phyloP scores from a whole-genome alignment of 2,797 vertebrate species.

The Onychomys torridus region DNA sequence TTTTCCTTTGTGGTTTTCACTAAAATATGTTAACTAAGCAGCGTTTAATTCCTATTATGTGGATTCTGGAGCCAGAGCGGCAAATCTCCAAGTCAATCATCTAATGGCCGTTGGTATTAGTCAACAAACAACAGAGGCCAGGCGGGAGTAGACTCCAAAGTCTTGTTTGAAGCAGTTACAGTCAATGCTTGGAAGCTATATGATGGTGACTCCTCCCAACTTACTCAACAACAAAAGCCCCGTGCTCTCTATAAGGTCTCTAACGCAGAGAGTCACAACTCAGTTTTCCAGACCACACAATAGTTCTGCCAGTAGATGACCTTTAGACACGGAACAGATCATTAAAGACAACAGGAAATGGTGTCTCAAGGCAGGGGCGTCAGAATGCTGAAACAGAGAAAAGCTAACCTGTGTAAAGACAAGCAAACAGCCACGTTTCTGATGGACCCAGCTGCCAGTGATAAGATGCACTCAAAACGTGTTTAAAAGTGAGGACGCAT shows the following conservation, averaged over 20 bases:
- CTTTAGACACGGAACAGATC: slow-evolving; percentile 27
- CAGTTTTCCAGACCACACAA: background rate
- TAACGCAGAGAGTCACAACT: background rate
- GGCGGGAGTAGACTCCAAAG: background rate
- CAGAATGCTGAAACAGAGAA: background rate
- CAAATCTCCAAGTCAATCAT: background rate
- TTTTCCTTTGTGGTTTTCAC: background rate
- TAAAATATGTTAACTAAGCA: background rate
- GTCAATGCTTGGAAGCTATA: background rate
- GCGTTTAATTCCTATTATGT: background rate
- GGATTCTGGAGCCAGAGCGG: background rate
- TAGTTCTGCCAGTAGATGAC: background rate
- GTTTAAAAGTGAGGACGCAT: background rate
- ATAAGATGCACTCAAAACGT: background rate
- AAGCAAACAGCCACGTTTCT: background rate
- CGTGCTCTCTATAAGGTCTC: background rate
- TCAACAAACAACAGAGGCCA: background rate
- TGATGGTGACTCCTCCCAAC: background rate
- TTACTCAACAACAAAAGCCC: background rate
- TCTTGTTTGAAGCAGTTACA: background rate
- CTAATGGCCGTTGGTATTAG: background rate
- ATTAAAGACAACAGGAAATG: background rate
- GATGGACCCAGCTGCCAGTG: background rate
- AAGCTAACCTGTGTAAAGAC: background rate
- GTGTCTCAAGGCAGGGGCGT: background rate